These are phyloP conservation scores for Penaeus vannamei DNA, from an alignment of 1,140 invertebrate species.

Conservation along the genomic window DNA sequence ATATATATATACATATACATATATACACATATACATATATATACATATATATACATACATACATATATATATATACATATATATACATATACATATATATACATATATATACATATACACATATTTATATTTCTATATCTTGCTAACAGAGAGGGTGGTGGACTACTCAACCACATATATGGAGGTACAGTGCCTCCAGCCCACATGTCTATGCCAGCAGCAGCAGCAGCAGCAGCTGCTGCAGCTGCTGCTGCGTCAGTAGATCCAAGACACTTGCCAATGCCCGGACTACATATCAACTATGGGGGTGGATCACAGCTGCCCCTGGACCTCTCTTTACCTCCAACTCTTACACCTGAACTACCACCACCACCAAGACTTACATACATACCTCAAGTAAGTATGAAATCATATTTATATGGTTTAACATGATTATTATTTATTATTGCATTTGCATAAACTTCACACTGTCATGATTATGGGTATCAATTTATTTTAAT, in stretches of 20 bases:
- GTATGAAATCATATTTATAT: no score
- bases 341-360: conserved; percentile 62
- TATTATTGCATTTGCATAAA: no score
- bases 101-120: no score
- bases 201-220: conserved; percentile 58
- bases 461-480: no score
- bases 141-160: conserved; percentile 41
- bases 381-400: conserved; percentile 61
- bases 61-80: no score
- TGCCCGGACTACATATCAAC: conserved; percentile 54
- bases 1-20: no score
- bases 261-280: conserved; percentile 48
- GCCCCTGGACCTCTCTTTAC: conserved; percentile 60
- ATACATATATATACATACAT: no score
- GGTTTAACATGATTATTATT: no score
- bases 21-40: no score
- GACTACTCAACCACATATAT: conserved; percentile 48
- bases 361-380: conserved; percentile 66
- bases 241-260: conserved; percentile 58
- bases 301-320: conserved; percentile 50
- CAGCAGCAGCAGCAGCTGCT: conserved; percentile 64
- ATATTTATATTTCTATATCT: neutral
- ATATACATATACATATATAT: no score
- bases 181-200: conserved; percentile 49
- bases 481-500: no score